Conservation (phyloP, 2,113 vertebrate species). For the Danio rerio region DNA sequence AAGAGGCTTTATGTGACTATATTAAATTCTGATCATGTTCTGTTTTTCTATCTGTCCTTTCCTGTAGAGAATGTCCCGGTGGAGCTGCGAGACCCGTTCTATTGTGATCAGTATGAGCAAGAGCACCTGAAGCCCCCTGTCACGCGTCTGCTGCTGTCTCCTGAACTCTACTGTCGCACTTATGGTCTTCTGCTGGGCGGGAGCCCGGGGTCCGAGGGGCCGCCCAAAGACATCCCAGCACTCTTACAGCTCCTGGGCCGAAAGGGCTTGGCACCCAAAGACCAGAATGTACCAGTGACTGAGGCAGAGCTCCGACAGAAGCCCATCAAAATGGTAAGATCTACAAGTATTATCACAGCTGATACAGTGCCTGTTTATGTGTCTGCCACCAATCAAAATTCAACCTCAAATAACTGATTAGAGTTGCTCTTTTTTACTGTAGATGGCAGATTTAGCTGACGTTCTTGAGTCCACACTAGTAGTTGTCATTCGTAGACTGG, state of each 20-base stretch:
- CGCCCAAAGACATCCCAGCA: constrained; percentile 77
- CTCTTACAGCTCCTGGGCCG: constrained; percentile 80
- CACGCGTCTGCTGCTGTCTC: constrained; percentile 84
- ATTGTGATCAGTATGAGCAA: constrained; percentile 92
- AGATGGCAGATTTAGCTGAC: too few relatives aligned
- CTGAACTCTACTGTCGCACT: constrained; percentile 87
- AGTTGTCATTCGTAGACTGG: too few relatives aligned
- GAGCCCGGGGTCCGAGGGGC: constrained; percentile 59
- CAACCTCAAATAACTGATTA: too few relatives aligned
- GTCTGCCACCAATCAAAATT: too few relatives aligned
- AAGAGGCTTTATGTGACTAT: too few relatives aligned
- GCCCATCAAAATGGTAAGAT: constrained; percentile 87
- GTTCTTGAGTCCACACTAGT: too few relatives aligned
- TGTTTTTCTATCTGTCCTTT: constrained; percentile 48
- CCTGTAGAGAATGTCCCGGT: constrained; percentile 83
- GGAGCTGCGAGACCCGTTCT: constrained; percentile 90
- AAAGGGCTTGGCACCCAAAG: constrained; percentile 74
- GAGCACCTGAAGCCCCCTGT: constrained; percentile 93
- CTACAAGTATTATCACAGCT: background rate
- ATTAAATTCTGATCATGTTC: background rate
- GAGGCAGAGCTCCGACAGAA: constrained; percentile 83
- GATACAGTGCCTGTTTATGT: too few relatives aligned
- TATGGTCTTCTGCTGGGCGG: constrained; percentile 77
- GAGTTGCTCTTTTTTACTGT: too few relatives aligned
- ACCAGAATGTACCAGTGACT: constrained; percentile 77